Percentiles rank a stretch among this genome's conserved stretches.
phyloP scores from a whole-genome alignment of 2,113 vertebrate species.

The Pelmatolapia mariae region DNA sequence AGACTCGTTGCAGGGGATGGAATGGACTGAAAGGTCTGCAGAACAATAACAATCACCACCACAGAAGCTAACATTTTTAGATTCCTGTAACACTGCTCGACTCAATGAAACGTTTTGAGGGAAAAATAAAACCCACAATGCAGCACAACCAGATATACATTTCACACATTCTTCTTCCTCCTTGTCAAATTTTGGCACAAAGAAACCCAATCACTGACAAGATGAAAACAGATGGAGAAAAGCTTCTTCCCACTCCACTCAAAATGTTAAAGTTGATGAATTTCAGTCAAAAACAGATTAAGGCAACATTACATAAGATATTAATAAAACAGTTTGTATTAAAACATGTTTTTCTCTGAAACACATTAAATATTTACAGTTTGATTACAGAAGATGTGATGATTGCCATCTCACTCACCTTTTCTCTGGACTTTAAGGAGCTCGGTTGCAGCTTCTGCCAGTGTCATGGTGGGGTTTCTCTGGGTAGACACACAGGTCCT shows the following conservation, averaged over 20 bases:
- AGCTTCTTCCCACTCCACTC: not conserved
- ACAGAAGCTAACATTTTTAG: not conserved
- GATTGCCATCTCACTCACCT: not conserved
- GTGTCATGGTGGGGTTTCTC: not conserved
- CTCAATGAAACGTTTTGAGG: not conserved
- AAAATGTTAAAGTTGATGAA: accelerated
- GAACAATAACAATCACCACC: not conserved
- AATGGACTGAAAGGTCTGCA: not conserved
- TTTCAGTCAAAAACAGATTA: not conserved
- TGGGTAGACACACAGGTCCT: constrained; percentile 27
- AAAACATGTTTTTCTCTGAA: not conserved
- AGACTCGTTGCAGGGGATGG: constrained; percentile 59
- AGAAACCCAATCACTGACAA: not conserved
- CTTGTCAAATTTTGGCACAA: not conserved
- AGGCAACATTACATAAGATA: not conserved
- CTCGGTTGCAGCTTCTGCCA: not conserved
- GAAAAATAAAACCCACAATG: not conserved
- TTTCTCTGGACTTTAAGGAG: not conserved
- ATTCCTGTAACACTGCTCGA: accelerated
- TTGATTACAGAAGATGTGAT: not conserved
- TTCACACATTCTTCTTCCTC: not conserved
- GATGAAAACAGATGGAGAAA: not conserved
- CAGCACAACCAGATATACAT: not conserved
- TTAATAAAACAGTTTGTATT: not conserved
- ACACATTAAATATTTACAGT: accelerated